Evolutionary conservation across 2,888 invertebrate species (phyloP), one percentile per base, ranked within the genome.

Genomic region (Acrobasis repandana): DNA sequence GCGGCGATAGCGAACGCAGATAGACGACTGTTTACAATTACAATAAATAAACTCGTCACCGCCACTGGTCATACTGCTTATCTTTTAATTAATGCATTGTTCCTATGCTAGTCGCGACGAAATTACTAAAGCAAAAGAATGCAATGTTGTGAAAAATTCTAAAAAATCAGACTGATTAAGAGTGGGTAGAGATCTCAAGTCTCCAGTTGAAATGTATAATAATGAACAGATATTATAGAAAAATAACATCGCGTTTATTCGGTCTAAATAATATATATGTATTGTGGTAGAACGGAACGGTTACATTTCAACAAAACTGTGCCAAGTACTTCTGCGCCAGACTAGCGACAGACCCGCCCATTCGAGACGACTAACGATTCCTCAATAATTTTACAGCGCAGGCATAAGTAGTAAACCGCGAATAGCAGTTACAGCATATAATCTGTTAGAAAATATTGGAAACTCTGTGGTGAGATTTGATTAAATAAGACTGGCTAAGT

Each of bases 301-400:
- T 61, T 50, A 67, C 65, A 69, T 66, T 70, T 63, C 64, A 57
- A 60, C 38, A 63, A 64, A 66, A 63, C 56, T 69, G 74, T 79
- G 78, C 76, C 77, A 80, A 80, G 74, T 71, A 59, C 62, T 64
- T 61, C 62, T 62, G 58, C 61, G 61, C 70, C 73, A 81, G 82
- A 81, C 82, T 72, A 63, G 66, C 67, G 69, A 73, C 70, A 82
- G 80, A 81, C 81, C 68, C 69, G 66, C 68, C 69, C 67, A 70
- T 57, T 63, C 62, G 64, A 69, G 67, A 69, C 72, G 67, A 77
- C 43, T 15, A 38, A 18, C 28, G 20, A 36, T 16, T 10, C 15
- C 36, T 16, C 28, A 18, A 46, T 33, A 56, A 56, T 43, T 56
- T 14, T 15, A 56, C 38, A 43, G 6, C n/a, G 6, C n/a, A 43